Evolutionary conservation across 2,113 vertebrate species (phyloP), one percentile per base, ranked within the genome.

Genomic region (Varanus komodoensis): DNA sequence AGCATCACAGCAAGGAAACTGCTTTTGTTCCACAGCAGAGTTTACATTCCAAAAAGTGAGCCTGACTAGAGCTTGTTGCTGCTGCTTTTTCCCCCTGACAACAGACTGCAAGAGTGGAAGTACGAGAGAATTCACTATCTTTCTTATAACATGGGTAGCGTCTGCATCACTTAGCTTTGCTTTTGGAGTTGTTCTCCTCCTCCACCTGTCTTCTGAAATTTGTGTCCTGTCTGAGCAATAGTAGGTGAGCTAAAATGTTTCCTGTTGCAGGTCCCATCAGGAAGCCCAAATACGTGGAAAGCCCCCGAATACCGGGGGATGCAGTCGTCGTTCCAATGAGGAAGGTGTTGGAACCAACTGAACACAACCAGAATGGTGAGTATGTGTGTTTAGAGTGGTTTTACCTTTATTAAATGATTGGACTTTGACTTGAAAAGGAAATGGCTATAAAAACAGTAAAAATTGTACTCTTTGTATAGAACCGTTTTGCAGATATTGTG

Each of bases 221-320:
- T 95, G 96, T 89, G 95, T 97, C 97, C 95, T 96, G 90, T 97
- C 96, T 97, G 97, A 98, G 97, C 84, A 96, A 94, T 95, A 97
- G 95, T 97, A 97, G 96, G 54, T 95, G 92, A 91, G 85, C 94
- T 97, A 83, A 93, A 93, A 94, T 97, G 54, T 87, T 97, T 97
- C 87, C 94, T 87, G 34, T 95, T 97, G 89, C 98, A 99, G 99
- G 99, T 98, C 97, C 97, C 0, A 92, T 98, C 96, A 98, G 99
- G 97, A 99, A 99, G 97, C 98, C 98, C 92, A 99, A 99, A 96
- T 99, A 98, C 95, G 99, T 99, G 96, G 99, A 99, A 96, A 99
- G 99, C 94, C 99, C 99, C 89, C 96, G 98, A 82, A 97, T 99
- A 96, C 99, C 99, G 1, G 98, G 97, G 84, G 98, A 99, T 94